Evolutionary conservation across 2,113 vertebrate species (phyloP).

Genomic region (Talpa occidentalis): DNA sequence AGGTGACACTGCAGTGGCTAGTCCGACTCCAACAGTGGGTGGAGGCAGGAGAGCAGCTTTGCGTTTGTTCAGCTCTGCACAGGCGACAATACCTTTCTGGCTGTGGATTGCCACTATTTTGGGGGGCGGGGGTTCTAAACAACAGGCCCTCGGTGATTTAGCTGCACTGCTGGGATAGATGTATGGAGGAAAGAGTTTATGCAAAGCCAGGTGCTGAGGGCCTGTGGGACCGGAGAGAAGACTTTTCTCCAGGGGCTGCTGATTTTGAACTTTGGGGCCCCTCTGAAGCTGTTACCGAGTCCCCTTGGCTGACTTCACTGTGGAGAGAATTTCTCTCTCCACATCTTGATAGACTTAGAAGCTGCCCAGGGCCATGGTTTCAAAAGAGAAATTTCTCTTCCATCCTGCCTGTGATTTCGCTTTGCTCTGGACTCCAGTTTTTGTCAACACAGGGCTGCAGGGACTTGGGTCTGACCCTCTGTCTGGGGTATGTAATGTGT

Average conservation of each 20-base stretch:
- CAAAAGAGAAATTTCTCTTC: constrained; percentile 46
- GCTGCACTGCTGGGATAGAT: not conserved
- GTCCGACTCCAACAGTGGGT: not conserved
- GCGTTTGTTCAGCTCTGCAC: not conserved
- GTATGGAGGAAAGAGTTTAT: not conserved
- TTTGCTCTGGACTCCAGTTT: not conserved
- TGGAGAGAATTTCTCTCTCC: not conserved
- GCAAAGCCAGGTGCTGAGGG: not conserved
- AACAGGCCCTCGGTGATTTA: not conserved
- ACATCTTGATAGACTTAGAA: constrained; percentile 54
- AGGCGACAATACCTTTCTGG: not conserved
- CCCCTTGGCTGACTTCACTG: not conserved
- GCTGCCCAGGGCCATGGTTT: constrained; percentile 37
- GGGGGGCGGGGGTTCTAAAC: not conserved
- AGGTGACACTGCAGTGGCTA: not conserved
- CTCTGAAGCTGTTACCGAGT: not conserved
- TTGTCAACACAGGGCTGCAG: not conserved
- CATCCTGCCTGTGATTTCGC: not conserved
- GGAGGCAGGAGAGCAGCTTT: not conserved
- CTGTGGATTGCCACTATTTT: not conserved
- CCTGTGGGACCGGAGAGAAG: not conserved
- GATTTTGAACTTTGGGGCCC: not conserved
- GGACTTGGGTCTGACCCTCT: not conserved
- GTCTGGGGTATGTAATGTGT: not conserved
- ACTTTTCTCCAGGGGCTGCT: not conserved